These are phyloP conservation scores for Nettapus auritus DNA, from an alignment of 2,113 vertebrate species.

Conservation along the genomic window DNA sequence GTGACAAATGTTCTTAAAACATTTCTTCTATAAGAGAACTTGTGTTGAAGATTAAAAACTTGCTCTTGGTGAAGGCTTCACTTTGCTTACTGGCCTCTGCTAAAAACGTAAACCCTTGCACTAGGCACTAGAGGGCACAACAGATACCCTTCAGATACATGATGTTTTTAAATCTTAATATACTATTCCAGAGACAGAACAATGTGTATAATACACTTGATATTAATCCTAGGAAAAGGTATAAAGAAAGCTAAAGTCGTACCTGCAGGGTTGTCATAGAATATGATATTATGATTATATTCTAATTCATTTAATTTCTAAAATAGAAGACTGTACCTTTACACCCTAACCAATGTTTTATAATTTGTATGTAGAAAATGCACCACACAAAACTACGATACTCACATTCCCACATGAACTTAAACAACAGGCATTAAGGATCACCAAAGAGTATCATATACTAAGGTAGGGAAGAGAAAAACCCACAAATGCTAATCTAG, in stretches of 20 bases:
- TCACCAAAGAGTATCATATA: neutral
- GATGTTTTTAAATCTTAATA: neutral
- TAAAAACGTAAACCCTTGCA: neutral
- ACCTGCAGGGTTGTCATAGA: neutral
- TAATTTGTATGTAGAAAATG: neutral
- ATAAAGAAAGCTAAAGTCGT: neutral
- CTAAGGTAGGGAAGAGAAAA: rapidly evolving
- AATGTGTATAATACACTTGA: neutral
- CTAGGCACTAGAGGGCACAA: neutral
- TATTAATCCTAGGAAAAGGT: neutral
- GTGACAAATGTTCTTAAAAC: neutral
- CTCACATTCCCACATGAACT: neutral
- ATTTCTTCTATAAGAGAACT: neutral
- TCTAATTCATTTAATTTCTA: neutral
- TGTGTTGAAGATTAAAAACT: neutral
- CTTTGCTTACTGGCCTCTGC: neutral
- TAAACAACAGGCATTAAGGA: neutral
- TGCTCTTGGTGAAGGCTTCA: rapidly evolving
- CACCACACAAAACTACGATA: rapidly evolving
- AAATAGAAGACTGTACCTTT: rapidly evolving
- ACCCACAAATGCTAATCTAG: neutral
- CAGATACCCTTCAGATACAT: rapidly evolving
- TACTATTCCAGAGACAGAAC: neutral
- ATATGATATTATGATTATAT: neutral
- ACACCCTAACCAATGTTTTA: neutral